Conservation (phyloP, 2,113 vertebrate genomes). For the Xenopus laevis region DNA sequence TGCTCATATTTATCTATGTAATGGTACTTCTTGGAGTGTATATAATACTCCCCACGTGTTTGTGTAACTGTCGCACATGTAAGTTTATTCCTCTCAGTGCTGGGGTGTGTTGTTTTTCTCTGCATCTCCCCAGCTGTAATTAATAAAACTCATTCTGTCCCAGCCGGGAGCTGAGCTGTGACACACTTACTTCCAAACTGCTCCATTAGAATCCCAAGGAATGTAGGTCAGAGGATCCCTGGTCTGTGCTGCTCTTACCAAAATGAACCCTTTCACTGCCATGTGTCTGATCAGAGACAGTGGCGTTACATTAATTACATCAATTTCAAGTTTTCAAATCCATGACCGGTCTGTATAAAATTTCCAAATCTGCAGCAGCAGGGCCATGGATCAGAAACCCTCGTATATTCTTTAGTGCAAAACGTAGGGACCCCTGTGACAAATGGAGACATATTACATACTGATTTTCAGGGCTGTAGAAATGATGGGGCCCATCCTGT, state of each 20-base stretch:
- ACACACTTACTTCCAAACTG: slow-evolving; percentile 87
- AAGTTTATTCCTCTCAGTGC: not conserved
- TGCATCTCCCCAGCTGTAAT: slow-evolving; percentile 73
- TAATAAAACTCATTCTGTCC: slow-evolving; percentile 82
- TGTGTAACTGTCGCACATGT: not conserved
- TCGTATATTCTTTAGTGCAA: too few species aligned
- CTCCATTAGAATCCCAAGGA: slow-evolving; percentile 86
- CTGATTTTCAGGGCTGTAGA: too few species aligned
- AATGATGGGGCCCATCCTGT: too few species aligned
- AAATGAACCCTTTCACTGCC: slow-evolving; percentile 27
- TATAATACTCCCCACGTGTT: not conserved
- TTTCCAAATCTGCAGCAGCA: too few species aligned
- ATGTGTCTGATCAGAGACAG: not conserved
- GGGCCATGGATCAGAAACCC: too few species aligned
- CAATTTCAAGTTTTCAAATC: too few species aligned
- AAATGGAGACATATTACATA: too few species aligned
- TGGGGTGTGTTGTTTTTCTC: slow-evolving; percentile 31
- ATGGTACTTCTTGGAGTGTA: not conserved
- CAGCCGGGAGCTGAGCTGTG: slow-evolving; percentile 74
- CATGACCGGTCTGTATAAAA: too few species aligned
- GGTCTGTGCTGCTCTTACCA: slow-evolving; percentile 37
- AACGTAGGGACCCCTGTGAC: too few species aligned
- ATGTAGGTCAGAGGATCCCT: slow-evolving; percentile 68
- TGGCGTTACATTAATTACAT: not conserved
- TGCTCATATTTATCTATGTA: too few species aligned